These are phyloP conservation scores for Sebastes trivittatus DNA, from an alignment of 2,797 vertebrate species.

Conservation along the genomic window DNA sequence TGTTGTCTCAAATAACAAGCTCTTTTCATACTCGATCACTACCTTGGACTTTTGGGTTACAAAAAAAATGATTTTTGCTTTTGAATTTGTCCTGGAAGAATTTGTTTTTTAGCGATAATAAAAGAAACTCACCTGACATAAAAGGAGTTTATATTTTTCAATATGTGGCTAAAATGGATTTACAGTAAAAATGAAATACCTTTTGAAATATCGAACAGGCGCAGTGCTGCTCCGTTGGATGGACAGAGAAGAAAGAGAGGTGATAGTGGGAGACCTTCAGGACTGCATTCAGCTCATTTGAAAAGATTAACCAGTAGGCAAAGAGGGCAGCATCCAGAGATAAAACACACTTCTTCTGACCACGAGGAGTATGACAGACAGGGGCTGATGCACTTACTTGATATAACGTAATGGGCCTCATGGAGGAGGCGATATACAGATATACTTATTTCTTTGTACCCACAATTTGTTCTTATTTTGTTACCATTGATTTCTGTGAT, in stretches of 20 bases:
- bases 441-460: background rate
- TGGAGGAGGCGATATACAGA: background rate
- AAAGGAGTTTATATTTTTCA: background rate
- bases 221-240: slow-evolving; percentile 28
- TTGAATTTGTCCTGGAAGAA: background rate
- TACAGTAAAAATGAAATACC: slow-evolving; percentile 29
- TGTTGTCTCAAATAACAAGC: background rate
- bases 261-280: slow-evolving; percentile 8
- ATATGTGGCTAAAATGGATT: background rate
- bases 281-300: slow-evolving; percentile 32
- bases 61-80: background rate
- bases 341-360: slow-evolving; percentile 11
- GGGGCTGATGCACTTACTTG: background rate
- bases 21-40: background rate
- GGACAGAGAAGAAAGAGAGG: slow-evolving; percentile 28
- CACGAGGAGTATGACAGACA: background rate
- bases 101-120: background rate
- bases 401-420: background rate
- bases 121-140: background rate
- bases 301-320: slow-evolving; percentile 38
- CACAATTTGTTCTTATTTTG: background rate
- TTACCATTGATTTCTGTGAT: background rate
- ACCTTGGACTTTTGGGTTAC: background rate
- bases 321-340: slow-evolving; percentile 1
- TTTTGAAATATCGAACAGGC: slow-evolving; percentile 31